Evolutionary conservation across 2,797 vertebrate genomes (phyloP).

Genomic region (Lutra lutra): DNA sequence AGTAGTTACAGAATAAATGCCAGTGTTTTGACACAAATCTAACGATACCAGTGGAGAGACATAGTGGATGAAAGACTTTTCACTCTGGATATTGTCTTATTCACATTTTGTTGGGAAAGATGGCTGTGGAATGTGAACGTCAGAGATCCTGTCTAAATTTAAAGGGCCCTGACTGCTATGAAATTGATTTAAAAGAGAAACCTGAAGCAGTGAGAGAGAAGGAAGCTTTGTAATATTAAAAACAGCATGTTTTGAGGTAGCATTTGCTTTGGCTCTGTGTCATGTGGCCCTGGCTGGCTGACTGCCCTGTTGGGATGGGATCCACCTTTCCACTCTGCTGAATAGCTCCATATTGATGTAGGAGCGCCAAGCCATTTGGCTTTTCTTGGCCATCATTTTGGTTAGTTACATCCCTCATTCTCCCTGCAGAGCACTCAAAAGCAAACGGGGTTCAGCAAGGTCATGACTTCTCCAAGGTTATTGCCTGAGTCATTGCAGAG

Average conservation of each 20-base stretch:
- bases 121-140: neutral
- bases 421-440: conserved; percentile 31
- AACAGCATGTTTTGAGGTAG: neutral
- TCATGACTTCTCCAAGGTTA: neutral
- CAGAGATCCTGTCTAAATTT: neutral
- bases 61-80: conserved; percentile 33
- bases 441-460: neutral
- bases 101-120: conserved; percentile 50
- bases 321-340: conserved; percentile 19
- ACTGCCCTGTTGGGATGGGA: neutral
- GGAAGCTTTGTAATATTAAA: neutral
- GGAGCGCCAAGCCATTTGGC: neutral
- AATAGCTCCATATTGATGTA: neutral
- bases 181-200: neutral
- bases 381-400: conserved; percentile 12
- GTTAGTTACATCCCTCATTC: neutral
- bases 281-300: conserved; percentile 4
- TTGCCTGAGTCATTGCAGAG: neutral
- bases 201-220: neutral
- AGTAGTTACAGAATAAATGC: neutral
- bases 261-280: conserved; percentile 51
- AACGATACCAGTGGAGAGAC: neutral
- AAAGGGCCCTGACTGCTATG: neutral
- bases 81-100: neutral
- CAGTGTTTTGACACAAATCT: conserved; percentile 31